Evolutionary conservation across 2,797 vertebrate species (phyloP), one percentile per base, ranked within the genome.

Genomic region (Sciurus carolinensis): DNA sequence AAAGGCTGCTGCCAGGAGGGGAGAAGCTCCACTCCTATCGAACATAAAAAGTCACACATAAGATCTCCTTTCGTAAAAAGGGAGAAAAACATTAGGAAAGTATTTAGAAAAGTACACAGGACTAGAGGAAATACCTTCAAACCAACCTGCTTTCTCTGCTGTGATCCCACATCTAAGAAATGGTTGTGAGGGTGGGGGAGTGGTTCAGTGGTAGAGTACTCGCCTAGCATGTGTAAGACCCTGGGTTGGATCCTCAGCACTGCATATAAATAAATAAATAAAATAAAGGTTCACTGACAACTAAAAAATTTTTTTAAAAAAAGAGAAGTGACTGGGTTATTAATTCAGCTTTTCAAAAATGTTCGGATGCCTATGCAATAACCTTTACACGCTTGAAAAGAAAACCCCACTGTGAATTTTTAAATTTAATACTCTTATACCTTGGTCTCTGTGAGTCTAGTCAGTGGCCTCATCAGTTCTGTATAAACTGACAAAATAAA

Each of bases 321-420:
- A 47, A 47, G 88, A 86, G 80, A 85, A 66, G 91, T 28, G 18
- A n/a, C 5, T 71, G 6, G 1, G 20, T 59, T 89, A 89, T 44
- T 71, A 86, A 84, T 54, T 75, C 66, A 89, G 71, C 52, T 94
- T 69, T 84, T 77, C 72, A 96, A 89, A 86, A 89, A 86, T 42
- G 42, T 39, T 77, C 50, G 75, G 54, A 59, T 24, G 24, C 28
- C 36, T 4, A 82, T 36, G 64, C 30, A 47, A 62, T 5, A 26
- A 91, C 8, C 33, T 83, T 52, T 42, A 66, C n/a, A 76, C 62
- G 81, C 73, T 72, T 81, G 69, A 82, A 90, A 96, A 87, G 54
- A 44, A 24, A 10, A 57, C 7, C 54, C n/a, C 36, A 77, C 8
- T 42, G 30, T 83, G 33, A 94, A 62, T 90, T 86, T 90, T 57